These are phyloP conservation scores for Holotrichia oblita DNA, from an alignment of 1,140 invertebrate genomes.

Conservation along the genomic window DNA sequence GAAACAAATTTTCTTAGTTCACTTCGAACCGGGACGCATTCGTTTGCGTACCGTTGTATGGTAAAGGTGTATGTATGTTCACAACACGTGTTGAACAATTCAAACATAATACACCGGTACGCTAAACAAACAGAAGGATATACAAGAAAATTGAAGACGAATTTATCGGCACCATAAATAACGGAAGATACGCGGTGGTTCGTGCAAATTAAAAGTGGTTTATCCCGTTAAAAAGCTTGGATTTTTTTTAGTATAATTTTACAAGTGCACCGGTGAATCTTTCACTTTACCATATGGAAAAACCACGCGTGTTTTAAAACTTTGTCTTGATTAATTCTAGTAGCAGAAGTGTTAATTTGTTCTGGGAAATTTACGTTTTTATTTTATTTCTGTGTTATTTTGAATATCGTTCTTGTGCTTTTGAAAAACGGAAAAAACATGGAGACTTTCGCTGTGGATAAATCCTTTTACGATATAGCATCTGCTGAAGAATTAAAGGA, in stretches of 20 bases:
- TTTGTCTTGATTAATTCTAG: background rate
- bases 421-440: constrained; percentile 41
- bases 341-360: background rate
- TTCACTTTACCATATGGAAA: constrained; percentile 16
- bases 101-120: background rate
- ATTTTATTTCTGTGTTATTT: background rate
- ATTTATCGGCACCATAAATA: background rate
- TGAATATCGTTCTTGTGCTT: background rate
- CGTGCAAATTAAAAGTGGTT: background rate
- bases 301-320: background rate
- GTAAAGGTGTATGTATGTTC: background rate
- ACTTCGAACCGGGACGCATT: background rate
- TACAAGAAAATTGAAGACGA: background rate
- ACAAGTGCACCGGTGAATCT: background rate
- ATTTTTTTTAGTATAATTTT: background rate
- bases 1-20: background rate
- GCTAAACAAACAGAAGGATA: background rate
- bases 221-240: background rate
- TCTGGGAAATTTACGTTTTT: background rate
- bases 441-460: constrained; percentile 55
- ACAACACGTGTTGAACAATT: background rate
- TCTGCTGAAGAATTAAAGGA: constrained; percentile 74
- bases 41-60: background rate
- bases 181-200: background rate
- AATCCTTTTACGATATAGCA: constrained; percentile 70